A percentile compares a stretch with the other conserved stretches of the same genome.
phyloP scores from a whole-genome alignment of 2,113 vertebrate species.

The Larimichthys polyactis region DNA sequence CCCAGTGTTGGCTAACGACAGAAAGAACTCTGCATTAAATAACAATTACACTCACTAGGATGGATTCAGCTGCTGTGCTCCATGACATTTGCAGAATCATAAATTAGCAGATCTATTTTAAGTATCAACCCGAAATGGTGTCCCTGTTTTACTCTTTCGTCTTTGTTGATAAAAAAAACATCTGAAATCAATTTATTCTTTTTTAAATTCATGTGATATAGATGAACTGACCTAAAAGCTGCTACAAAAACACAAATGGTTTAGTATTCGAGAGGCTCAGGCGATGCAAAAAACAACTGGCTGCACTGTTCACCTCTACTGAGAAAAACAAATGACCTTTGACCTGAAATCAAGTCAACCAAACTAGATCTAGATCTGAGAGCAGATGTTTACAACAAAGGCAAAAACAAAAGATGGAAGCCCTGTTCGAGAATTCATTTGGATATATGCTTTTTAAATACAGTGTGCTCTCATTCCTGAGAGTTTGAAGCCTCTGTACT shows the following conservation, averaged over 20 bases:
- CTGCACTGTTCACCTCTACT: not conserved
- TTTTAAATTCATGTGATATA: slow-evolving; percentile 7
- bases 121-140: not conserved
- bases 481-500: not conserved
- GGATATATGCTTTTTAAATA: slow-evolving; percentile 1
- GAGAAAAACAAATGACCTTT: slow-evolving; percentile 4
- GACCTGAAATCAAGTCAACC: slow-evolving; percentile 11
- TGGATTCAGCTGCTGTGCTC: slow-evolving; percentile 50
- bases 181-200: not conserved
- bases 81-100: slow-evolving; percentile 33
- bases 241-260: not conserved
- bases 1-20: slow-evolving; percentile 59
- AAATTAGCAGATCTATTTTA: not conserved
- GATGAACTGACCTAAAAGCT: not conserved
- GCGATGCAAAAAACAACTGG: not conserved
- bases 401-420: not conserved
- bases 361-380: slow-evolving; percentile 7
- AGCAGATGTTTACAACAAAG: not conserved
- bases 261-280: not conserved
- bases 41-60: slow-evolving; percentile 63
- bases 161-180: not conserved
- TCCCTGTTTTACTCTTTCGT: not conserved
- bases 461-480: not conserved
- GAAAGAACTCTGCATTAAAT: slow-evolving; percentile 53
- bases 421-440: not conserved